Percentiles rank a stretch among this genome's conserved stretches.
Conservation (phyloP, 2,888 invertebrate species). For the Osedax fenrisi region DNA sequence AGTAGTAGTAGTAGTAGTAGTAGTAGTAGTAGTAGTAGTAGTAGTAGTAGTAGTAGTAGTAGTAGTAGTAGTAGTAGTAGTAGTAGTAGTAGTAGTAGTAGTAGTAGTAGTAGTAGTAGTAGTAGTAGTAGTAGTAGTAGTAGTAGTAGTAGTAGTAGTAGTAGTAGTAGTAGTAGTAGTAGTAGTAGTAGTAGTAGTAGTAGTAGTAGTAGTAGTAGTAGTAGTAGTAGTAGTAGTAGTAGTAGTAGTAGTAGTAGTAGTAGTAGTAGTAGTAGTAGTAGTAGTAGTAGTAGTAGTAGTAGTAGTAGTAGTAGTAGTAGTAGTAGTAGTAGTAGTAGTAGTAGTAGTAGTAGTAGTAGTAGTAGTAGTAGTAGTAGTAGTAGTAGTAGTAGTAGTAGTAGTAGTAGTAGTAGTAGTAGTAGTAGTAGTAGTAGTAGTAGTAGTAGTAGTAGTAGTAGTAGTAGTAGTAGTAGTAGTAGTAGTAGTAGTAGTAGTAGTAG, state of each 20-base stretch:
- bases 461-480: neutral
- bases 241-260: neutral
- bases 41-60: neutral
- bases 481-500: neutral
- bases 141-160: neutral
- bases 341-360: neutral
- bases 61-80: neutral
- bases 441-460: neutral
- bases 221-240: neutral
- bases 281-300: neutral
- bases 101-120: neutral
- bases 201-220: neutral
- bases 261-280: neutral
- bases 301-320: neutral
- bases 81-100: neutral
- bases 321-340: neutral
- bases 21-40: neutral
- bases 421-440: neutral
- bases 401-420: neutral
- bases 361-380: neutral
- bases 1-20: neutral
- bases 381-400: neutral
- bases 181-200: neutral
- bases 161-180: neutral
- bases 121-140: neutral